Base-by-base conservation (phyloP, 2,113 vertebrate genomes). In the Turnix velox region DNA sequence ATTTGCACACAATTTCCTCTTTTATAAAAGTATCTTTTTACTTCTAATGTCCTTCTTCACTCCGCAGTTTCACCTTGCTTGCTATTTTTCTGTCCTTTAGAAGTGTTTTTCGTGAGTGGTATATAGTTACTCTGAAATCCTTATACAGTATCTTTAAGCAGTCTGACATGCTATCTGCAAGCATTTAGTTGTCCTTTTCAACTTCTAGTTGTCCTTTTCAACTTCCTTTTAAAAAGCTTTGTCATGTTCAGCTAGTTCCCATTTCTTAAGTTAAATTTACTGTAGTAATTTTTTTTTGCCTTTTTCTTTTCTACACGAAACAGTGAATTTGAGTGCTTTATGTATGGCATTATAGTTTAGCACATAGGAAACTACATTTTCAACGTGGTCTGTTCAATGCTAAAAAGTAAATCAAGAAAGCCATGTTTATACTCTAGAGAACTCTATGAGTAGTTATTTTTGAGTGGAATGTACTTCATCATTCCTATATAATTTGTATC, bases 181-280 rank as follows among this genome's bases (percentile, higher is more conserved):
- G n/a, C 54, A 54, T 76, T 83, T 89, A 75, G 62, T 85, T n/a
- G n/a, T n/a, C n/a, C n/a, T n/a, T n/a, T n/a, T n/a, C n/a, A n/a
- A n/a, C 48, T 93, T 91, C 65, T 51, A 79, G 5, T 14, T 61
- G 62, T 51, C 85, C 58, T 77, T 91, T 65, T 58, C 42, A 77
- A 73, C 83, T 88, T 83, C 37, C 31, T 76, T 88, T 80, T 19
- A 66, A 90, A 95, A 96, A 69, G 55, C 75, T 80, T 88, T 92
- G 63, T 61, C 67, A 18, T 90, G 67, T 93, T 88, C 59, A 27
- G 9, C 23, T 83, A 73, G 25, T 74, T 88, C 17, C 12, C 5
- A 5, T 57, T 67, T 68, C 68, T 72, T 31, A 45, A 55, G 35
- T 24, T 75, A 55, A 55, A 68, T 27, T 30, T 87, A 76, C 25